Percentiles rank a stretch among this genome's conserved stretches.
phyloP scores from a whole-genome alignment of 1,140 invertebrate genomes.

The Plodia interpunctella region DNA sequence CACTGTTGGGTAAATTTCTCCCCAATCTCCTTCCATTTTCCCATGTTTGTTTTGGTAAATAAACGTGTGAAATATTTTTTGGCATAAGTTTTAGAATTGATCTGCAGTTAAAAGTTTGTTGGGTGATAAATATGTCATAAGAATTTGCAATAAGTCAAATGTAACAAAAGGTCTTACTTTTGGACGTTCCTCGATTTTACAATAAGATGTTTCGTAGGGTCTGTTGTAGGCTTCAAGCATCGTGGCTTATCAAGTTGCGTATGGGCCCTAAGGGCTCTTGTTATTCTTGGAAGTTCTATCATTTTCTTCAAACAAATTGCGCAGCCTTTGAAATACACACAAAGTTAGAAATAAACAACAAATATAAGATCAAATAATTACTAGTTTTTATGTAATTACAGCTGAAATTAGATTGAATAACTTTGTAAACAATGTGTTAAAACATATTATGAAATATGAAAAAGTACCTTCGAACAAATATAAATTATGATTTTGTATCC shows the following conservation, averaged over 20 bases:
- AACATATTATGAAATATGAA: conserved; percentile 1
- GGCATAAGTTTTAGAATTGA: too few species aligned
- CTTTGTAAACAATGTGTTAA: background rate
- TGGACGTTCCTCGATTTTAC: conserved; percentile 36
- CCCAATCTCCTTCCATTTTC: too few species aligned
- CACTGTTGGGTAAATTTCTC: too few species aligned
- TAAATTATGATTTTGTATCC: background rate
- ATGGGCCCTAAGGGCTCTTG: conserved; percentile 61
- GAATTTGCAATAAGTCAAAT: background rate
- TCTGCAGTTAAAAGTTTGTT: too few species aligned
- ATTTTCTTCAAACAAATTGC: conserved; percentile 23
- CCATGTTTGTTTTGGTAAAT: too few species aligned
- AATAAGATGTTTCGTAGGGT: conserved; percentile 28
- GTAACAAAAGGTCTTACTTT: conserved; percentile 31
- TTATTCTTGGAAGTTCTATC: conserved; percentile 63
- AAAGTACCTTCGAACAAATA: background rate
- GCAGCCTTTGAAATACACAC: background rate
- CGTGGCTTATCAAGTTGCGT: conserved; percentile 64
- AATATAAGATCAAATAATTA: background rate
- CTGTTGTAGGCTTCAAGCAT: conserved; percentile 43
- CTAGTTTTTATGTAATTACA: background rate
- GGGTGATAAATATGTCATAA: background rate
- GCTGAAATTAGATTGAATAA: background rate
- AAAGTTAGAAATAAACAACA: background rate
- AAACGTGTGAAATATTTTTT: too few species aligned